These are phyloP conservation scores for Lasioglossum pauxillum DNA, from an alignment of 2,888 invertebrate genomes.

Conservation along the genomic window DNA sequence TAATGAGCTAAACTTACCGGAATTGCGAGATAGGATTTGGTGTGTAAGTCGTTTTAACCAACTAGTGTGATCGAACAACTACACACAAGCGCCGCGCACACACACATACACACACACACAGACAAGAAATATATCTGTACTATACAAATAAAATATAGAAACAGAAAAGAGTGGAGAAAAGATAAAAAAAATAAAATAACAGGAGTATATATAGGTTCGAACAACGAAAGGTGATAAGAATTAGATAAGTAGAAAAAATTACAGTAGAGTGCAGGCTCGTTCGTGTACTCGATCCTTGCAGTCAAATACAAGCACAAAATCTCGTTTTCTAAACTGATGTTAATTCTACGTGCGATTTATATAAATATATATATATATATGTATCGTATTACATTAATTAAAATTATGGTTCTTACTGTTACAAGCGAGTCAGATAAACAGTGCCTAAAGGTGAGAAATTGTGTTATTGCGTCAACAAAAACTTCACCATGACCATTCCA, in stretches of 20 bases:
- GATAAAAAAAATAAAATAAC: conserved; percentile 17
- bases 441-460: conserved; percentile 55
- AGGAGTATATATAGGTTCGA: background rate
- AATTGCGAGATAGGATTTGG: conserved; percentile 77
- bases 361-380: conserved; percentile 6
- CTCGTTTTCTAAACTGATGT: conserved; percentile 46
- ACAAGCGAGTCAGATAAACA: conserved; percentile 41
- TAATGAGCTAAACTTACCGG: conserved; percentile 80
- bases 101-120: conserved; percentile 26
- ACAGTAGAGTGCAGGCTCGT: conserved; percentile 76
- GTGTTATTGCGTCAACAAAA: conserved; percentile 43
- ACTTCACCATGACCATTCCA: conserved; percentile 67
- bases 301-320: conserved; percentile 62
- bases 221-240: conserved; percentile 37
- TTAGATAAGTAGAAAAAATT: conserved; percentile 58
- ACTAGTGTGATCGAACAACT: conserved; percentile 75
- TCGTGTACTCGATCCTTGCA: conserved; percentile 62
- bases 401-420: conserved; percentile 55
- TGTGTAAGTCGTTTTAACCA: conserved; percentile 79
- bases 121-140: conserved; percentile 54
- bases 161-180: conserved; percentile 23
- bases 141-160: conserved; percentile 18
- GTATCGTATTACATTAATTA: conserved; percentile 20
- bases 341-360: conserved; percentile 65
- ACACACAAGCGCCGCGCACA: conserved; percentile 59